These are phyloP conservation scores for human DNA, from an alignment of 2,113 vertebrate genomes.

Conservation along the genomic window GRCh38 chr7:19172501-19173000, in stretches of 20 bases:
- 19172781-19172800: not conserved
- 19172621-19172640: conserved; percentile 40
- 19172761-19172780: not conserved
- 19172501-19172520: conserved; percentile 48
- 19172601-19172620: conserved; percentile 52
- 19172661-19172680: not conserved
- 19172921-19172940: not conserved
- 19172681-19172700: not conserved
- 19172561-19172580: conserved; percentile 43
- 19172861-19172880: not conserved
- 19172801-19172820: not conserved
- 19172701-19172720: conserved; percentile 25
- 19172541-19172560: conserved; percentile 44
- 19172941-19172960: not conserved
- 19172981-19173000: not conserved
- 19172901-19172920: not conserved
- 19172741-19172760: not conserved
- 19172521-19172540: conserved; percentile 37
- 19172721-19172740: not conserved
- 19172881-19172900: not conserved
- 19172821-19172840: not conserved
- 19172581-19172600: conserved; percentile 32
- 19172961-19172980: not conserved
- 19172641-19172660: not conserved
- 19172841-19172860: not conserved